phyloP scores from a whole-genome alignment of 1,140 invertebrate genomes.

The Zaprionus ornatus region DNA sequence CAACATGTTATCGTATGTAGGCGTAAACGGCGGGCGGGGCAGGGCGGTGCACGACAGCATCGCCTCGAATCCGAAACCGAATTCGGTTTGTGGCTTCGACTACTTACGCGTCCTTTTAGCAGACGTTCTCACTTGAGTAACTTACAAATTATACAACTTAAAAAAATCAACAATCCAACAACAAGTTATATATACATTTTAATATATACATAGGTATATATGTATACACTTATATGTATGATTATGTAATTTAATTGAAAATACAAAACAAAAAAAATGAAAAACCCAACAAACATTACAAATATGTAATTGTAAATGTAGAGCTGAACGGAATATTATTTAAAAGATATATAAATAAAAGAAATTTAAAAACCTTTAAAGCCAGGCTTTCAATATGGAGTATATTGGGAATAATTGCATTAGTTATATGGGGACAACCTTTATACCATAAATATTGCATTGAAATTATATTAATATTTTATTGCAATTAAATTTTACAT shows the following conservation, averaged over 20 bases:
- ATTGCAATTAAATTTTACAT: neutral
- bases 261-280: conserved; percentile 32
- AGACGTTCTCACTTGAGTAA: conserved; percentile 57
- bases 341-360: conserved; percentile 75
- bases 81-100: neutral
- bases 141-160: conserved; percentile 47
- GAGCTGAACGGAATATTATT: conserved; percentile 79
- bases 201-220: conserved; percentile 74
- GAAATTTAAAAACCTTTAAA: conserved; percentile 49
- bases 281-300: conserved; percentile 62
- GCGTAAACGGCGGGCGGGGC: neutral
- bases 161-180: conserved; percentile 41
- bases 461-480: neutral
- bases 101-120: conserved; percentile 53
- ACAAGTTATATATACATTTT: conserved; percentile 74
- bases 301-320: conserved; percentile 82
- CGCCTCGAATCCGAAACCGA: neutral
- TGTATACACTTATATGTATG: conserved; percentile 52
- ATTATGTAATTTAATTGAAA: conserved; percentile 71
- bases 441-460: neutral
- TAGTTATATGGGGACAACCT: too few species aligned
- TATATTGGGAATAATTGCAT: neutral
- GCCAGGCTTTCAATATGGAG: neutral
- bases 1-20: conserved; percentile 21
- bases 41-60: neutral